Base-by-base conservation (phyloP, 2,888 invertebrate genomes). In the Conomelus anceps region DNA sequence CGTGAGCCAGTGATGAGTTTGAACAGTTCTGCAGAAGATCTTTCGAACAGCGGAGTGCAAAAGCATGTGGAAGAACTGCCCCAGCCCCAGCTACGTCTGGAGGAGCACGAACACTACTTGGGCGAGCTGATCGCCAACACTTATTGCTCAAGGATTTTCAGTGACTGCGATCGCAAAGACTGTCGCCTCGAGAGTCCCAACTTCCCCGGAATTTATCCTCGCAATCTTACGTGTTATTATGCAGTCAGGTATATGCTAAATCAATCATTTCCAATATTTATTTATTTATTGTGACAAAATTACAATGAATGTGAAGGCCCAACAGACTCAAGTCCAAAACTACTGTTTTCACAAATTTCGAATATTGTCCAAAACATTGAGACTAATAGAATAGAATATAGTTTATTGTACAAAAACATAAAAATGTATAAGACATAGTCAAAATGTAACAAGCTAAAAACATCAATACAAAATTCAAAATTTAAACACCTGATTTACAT, bases 151-250 rank as follows among this genome's bases (percentile, higher is more conserved):
- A 95, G 98, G 91, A 97, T 98, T 93, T 98, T 97, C 94, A 97
- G 97, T 93, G 97, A 98, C 94, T 98, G 98, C 94, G 97, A 98
- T 94, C 96, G 96, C 94, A 97, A 97, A 94, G 96, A 96, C 92
- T 98, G 98, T 94, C 96, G 97, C 92, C 95, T 98, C 92, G 98
- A 98, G 94, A 98, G 98, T 87, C 98, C 98, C 88, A 98, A 98
- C 94, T 98, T 97, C 94, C 98, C 98, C 26, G 98, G 98, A 92
- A 96, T 98, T 91, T 98, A 98, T 94, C 98, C 98, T 3, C 95
- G 98, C 91, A 98, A 98, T 94, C 95, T 98, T 92, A 98, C 98
- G 90, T 99, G 99, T 93, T 98, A 98, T 94, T 99, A 97, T 93
- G 97, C 98, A 86, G 97, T 98, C 90, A 94, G 97, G 86, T 86